These are phyloP conservation scores for Pogona vitticeps DNA, from an alignment of 2,113 vertebrate species.

Conservation along the genomic window DNA sequence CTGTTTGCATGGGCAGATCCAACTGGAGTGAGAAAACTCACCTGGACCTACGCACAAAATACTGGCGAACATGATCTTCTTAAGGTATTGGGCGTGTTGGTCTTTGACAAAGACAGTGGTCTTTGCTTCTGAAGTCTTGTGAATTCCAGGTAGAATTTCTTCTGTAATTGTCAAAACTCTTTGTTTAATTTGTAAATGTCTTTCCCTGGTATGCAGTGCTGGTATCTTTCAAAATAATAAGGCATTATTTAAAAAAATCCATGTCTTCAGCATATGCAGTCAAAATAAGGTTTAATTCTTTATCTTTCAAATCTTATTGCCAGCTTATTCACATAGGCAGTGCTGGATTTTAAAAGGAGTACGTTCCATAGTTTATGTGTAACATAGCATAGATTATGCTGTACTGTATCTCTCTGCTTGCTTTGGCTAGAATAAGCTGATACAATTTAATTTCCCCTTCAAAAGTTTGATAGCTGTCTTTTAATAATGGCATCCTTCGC, in stretches of 20 bases:
- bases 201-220: not conserved
- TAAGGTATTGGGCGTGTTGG: slow-evolving; percentile 83
- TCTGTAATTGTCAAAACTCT: not conserved
- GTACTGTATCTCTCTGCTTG: not conserved
- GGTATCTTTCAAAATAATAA: not conserved
- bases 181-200: not conserved
- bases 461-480: not conserved
- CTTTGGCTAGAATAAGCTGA: not conserved
- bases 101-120: no score
- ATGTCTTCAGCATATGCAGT: not conserved
- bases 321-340: not conserved
- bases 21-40: slow-evolving; percentile 80
- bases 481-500: not conserved
- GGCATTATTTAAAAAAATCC: not conserved
- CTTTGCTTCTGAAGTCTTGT: no score
- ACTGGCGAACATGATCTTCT: slow-evolving; percentile 86
- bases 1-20: slow-evolving; percentile 93
- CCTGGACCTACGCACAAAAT: slow-evolving; percentile 82
- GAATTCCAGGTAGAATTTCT: not conserved
- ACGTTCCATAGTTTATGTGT: no score
- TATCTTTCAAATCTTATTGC: not conserved
- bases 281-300: not conserved
- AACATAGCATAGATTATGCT: not conserved
- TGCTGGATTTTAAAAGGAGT: no score
- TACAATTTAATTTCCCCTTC: not conserved